phyloP scores from a whole-genome alignment of 1,140 invertebrate species.

The Dermatophagoides farinae region DNA sequence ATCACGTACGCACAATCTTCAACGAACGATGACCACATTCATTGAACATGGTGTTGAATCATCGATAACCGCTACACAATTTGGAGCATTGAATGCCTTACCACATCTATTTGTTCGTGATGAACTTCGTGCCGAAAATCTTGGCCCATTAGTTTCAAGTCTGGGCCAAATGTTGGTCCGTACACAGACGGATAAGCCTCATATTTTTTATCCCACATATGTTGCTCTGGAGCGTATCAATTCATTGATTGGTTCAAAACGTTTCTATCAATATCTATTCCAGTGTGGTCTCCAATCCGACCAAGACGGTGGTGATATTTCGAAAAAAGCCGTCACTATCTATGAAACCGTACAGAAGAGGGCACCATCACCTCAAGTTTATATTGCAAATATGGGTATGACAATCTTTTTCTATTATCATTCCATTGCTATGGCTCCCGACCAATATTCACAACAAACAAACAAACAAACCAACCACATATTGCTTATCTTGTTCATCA shows the following conservation, averaged over 20 bases:
- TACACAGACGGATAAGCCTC: constrained; percentile 12
- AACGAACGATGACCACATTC: constrained; percentile 17
- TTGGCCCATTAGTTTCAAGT: constrained; percentile 17
- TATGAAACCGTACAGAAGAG: constrained; percentile 6
- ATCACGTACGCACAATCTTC: constrained; percentile 19
- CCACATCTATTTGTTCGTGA: constrained; percentile 17
- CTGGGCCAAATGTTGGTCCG: constrained; percentile 18
- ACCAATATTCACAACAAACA: too few relatives aligned
- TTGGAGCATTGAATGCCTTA: constrained; percentile 18
- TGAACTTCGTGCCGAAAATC: constrained; percentile 19
- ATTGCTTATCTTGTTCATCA: too few relatives aligned
- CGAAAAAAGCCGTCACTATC: background rate
- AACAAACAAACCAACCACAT: too few relatives aligned
- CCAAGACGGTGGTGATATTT: constrained; percentile 1
- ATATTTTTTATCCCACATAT: constrained; percentile 20
- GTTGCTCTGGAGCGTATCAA: constrained; percentile 19
- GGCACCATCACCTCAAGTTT: background rate
- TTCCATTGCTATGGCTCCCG: too few relatives aligned
- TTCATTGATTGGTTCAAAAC: constrained; percentile 15
- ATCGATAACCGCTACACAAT: constrained; percentile 13
- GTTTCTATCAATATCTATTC: constrained; percentile 12
- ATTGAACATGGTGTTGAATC: constrained; percentile 18
- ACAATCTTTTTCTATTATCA: background rate
- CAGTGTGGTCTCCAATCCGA: background rate
- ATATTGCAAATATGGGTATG: background rate